Evolutionary conservation across 2,888 invertebrate genomes (phyloP).

Genomic region (Dynastes grantii): DNA sequence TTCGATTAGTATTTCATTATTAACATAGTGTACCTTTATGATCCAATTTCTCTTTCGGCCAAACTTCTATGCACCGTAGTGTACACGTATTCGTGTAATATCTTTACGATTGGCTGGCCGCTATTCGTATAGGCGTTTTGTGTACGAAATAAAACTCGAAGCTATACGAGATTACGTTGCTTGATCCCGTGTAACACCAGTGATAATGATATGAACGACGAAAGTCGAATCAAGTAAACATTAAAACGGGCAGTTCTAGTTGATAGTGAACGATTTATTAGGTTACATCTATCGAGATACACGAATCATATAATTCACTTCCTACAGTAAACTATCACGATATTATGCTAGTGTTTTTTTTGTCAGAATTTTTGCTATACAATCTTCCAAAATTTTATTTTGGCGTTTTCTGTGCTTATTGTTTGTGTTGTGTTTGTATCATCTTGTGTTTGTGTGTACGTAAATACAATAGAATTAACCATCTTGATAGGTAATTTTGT

Average conservation of each 20-base stretch:
- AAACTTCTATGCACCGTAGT: too few species aligned
- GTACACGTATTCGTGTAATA: background rate
- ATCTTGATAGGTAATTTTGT: too few species aligned
- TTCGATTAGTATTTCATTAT: too few species aligned
- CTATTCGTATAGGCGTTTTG: background rate
- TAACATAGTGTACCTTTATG: too few species aligned
- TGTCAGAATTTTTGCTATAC: too few species aligned
- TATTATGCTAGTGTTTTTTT: too few species aligned
- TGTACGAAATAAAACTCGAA: slow-evolving; percentile 28
- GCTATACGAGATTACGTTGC: slow-evolving; percentile 8
- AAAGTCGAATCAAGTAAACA: slow-evolving; percentile 5
- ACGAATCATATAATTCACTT: too few species aligned
- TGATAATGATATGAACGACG: slow-evolving; percentile 16
- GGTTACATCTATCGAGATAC: background rate
- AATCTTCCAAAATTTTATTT: too few species aligned
- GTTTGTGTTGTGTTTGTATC: background rate
- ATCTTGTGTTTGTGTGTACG: slow-evolving; percentile 15
- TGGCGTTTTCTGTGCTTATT: background rate
- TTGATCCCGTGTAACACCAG: slow-evolving; percentile 33
- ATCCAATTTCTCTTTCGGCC: too few species aligned
- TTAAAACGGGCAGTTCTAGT: background rate
- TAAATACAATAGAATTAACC: too few species aligned
- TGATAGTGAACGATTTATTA: background rate
- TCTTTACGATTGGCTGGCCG: background rate
- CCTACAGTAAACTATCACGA: too few species aligned